These are phyloP conservation scores for Elachura formosa DNA, from an alignment of 2,113 vertebrate genomes.

Conservation along the genomic window DNA sequence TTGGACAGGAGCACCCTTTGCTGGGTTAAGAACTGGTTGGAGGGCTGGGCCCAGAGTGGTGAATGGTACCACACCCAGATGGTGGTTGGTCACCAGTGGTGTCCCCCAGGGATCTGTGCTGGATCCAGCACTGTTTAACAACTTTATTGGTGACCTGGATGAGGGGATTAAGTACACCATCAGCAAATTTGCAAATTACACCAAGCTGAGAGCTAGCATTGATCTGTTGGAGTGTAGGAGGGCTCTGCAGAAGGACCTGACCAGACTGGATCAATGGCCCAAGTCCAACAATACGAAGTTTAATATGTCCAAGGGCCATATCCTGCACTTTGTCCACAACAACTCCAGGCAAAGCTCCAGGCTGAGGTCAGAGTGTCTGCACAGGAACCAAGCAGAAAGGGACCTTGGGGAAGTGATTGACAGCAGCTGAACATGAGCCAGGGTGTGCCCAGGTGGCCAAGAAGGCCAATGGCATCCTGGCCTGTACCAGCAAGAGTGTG, in stretches of 20 bases:
- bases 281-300: fast-evolving
- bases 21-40: neutral
- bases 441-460: neutral
- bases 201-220: too few species aligned
- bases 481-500: neutral
- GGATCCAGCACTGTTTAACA: neutral
- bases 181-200: neutral
- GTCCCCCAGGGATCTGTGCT: neutral
- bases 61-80: fast-evolving
- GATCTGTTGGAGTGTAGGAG: neutral
- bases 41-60: neutral
- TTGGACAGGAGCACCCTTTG: neutral
- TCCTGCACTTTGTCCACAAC: neutral
- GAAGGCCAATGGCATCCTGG: neutral
- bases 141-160: neutral
- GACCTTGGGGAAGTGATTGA: too few species aligned
- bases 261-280: fast-evolving
- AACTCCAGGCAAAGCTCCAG: neutral
- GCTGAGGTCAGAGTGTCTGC: neutral
- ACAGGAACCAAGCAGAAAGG: neutral
- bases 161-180: too few species aligned
- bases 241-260: neutral
- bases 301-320: too few species aligned
- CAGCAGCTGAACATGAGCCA: neutral
- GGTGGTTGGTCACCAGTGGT: neutral